Percentiles rank a stretch among this genome's conserved stretches.
Evolutionary conservation across 2,797 vertebrate species (phyloP).

Genomic region (Tapera naevia): DNA sequence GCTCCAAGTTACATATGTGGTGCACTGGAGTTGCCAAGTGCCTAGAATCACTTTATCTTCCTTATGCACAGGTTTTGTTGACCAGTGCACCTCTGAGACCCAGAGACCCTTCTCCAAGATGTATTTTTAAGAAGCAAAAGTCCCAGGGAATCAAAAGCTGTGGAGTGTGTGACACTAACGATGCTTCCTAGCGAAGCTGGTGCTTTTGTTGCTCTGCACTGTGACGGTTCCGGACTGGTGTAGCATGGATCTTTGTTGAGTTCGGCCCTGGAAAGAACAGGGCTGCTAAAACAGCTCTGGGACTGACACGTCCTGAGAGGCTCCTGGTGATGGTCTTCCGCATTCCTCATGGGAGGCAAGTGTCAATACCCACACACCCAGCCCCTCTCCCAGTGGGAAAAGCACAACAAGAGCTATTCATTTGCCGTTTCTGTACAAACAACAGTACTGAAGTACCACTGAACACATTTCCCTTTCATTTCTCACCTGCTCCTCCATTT

Average conservation of each 20-base stretch:
- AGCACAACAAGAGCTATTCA: neutral
- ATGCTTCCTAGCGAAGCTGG: neutral
- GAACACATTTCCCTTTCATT: neutral
- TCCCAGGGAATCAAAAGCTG: neutral
- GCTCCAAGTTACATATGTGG: neutral
- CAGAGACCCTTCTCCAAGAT: neutral
- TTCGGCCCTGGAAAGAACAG: neutral
- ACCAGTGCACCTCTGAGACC: neutral
- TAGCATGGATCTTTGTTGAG: neutral
- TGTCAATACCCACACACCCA: fast-evolving
- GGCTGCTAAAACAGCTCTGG: neutral
- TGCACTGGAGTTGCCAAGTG: neutral
- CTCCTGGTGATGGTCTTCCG: neutral
- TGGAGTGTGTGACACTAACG: neutral
- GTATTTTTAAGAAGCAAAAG: neutral
- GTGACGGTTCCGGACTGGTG: fast-evolving
- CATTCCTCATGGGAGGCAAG: neutral
- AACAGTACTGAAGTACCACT: neutral
- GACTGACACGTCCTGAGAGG: neutral
- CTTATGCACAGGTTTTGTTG: neutral
- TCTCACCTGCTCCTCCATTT: neutral
- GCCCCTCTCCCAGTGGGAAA: neutral
- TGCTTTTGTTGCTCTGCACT: neutral
- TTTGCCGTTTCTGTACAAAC: neutral
- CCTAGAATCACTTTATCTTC: neutral